phyloP scores from a whole-genome alignment of 2,888 invertebrate genomes.

The Parnassius glacialis region DNA sequence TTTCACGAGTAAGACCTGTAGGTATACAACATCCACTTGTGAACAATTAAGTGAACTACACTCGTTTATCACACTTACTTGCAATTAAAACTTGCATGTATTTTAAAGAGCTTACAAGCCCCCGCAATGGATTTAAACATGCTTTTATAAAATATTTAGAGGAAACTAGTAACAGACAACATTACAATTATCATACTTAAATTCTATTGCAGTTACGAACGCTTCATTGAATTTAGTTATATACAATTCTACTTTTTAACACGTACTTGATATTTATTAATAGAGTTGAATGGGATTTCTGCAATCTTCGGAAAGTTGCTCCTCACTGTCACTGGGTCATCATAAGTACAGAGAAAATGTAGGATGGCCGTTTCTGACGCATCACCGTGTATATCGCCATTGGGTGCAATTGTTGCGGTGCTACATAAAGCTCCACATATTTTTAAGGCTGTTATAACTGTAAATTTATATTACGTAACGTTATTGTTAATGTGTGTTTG shows the following conservation, averaged over 20 bases:
- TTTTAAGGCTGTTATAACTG: constrained; percentile 89
- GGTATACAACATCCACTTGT: no score
- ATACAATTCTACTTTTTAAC: background rate
- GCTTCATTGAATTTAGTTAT: no score
- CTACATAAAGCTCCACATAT: constrained; percentile 97
- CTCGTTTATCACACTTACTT: no score
- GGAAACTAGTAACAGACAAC: no score
- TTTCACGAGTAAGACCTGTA: no score
- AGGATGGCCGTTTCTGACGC: constrained; percentile 96
- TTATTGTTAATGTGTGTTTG: background rate
- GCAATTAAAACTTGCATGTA: no score
- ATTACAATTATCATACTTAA: no score
- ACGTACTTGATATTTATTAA: constrained; percentile 91
- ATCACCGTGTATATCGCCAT: constrained; percentile 90
- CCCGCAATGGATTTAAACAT: no score
- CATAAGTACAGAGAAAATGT: constrained; percentile 83
- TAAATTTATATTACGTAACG: constrained; percentile 24
- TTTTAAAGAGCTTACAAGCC: no score
- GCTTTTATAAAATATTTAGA: no score
- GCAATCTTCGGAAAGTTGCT: constrained; percentile 90
- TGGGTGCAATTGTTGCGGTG: constrained; percentile 93
- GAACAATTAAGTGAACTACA: no score
- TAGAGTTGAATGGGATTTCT: constrained; percentile 96
- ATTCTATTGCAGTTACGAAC: no score
- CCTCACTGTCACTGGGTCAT: constrained; percentile 88